These are phyloP conservation scores for Drosophila basisetae DNA, from an alignment of 2,888 invertebrate genomes.

Conservation along the genomic window DNA sequence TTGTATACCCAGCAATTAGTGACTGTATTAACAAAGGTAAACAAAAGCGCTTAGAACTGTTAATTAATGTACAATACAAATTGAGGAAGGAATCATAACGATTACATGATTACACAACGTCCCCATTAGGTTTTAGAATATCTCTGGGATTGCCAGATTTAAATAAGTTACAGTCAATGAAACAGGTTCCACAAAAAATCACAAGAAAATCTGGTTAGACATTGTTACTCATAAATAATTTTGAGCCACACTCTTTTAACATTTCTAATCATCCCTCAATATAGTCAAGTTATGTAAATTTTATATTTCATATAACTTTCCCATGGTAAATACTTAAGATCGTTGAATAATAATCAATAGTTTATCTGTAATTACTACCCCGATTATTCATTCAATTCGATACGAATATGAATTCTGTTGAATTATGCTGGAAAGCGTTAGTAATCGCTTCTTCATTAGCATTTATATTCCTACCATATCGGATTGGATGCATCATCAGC, in stretches of 20 bases:
- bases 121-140: background rate
- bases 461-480: conserved; percentile 32
- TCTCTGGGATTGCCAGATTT: background rate
- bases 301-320: background rate
- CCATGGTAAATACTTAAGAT: conserved; percentile 16
- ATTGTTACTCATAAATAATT: background rate
- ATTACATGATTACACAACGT: conserved; percentile 3
- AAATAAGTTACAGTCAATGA: conserved; percentile 3
- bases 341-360: conserved; percentile 23
- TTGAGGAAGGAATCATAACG: conserved; percentile 27
- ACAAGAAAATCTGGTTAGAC: background rate
- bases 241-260: background rate
- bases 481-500: conserved; percentile 48
- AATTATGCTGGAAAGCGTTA: conserved; percentile 28
- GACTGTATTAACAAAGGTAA: conserved; percentile 39
- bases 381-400: conserved; percentile 40
- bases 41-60: conserved; percentile 29
- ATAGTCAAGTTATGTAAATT: background rate
- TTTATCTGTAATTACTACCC: conserved; percentile 18
- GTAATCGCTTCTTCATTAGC: conserved; percentile 44
- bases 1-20: conserved; percentile 43
- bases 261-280: background rate
- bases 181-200: background rate
- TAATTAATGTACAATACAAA: conserved; percentile 21
- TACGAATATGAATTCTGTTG: conserved; percentile 7